Base-by-base conservation (phyloP, 2,113 vertebrate genomes). In the Cromileptes altivelis region DNA sequence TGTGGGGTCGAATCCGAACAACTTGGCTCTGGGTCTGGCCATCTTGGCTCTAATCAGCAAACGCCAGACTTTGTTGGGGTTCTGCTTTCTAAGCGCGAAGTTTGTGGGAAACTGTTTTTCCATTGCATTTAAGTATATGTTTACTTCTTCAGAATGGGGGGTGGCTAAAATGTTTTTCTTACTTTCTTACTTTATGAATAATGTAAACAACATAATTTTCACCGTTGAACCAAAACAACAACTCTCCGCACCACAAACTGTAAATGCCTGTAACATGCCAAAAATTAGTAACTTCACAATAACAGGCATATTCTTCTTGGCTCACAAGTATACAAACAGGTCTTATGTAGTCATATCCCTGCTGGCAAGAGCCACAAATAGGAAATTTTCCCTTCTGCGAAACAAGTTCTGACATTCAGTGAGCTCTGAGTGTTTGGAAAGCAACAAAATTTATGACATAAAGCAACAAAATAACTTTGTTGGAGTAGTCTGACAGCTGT, bases 1-100 rank as follows among this genome's bases (percentile, higher is more conserved):
- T 82, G 84, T 90, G 87, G 85, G 87, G 91, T 88, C 70, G 45
- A 85, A 70, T 85, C 82, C 47, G 77, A 85, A 47, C 47, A 27
- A 65, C 65, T 87, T 91, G 85, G 91, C 90, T 82, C 70, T 2
- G 19, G 6, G 18, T 69, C 77, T 67, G 72, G 84, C 88, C 81
- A 65, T 86, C 53, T 88, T 84, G 76, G 73, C 80, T 84, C 47
- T 69, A 56, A 82, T 85, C 71, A 81, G 61, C 52, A 70, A 40
- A 37, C 33, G 70, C 73, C 70, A 70, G 72, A 37, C 74, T 81
- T 70, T 72, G 71, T 75, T 85, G 82, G 82, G 80, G 49, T 82
- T 77, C 78, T 77, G 56, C 53, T 27, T 70, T 74, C 65, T 85
- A 50, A 77, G 47, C 12, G 49, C 2, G 4, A 53, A 50, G 49